Evolutionary conservation across 1,140 invertebrate species (phyloP).

Genomic region (Augochlora pura): DNA sequence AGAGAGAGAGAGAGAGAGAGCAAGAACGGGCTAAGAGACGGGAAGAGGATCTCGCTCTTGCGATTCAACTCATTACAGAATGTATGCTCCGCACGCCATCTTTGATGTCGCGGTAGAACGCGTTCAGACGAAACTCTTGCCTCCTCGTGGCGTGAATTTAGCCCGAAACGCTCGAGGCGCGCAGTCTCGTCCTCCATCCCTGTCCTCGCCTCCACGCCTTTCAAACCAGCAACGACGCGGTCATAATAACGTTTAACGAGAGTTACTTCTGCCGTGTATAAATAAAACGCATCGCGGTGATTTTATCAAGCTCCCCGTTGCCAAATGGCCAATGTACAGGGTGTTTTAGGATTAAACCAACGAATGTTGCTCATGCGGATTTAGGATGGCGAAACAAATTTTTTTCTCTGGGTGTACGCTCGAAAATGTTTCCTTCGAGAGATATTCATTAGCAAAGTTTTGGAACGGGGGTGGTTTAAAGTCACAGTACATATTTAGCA

Average conservation of each 20-base stretch:
- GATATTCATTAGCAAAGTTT: too few relatives aligned
- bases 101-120: slow-evolving; percentile 74
- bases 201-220: slow-evolving; percentile 22
- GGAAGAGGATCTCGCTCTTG: slow-evolving; percentile 53
- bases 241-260: slow-evolving; percentile 61
- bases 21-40: slow-evolving; percentile 5
- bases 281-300: slow-evolving; percentile 20
- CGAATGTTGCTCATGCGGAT: too few relatives aligned
- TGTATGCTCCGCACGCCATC: slow-evolving; percentile 73
- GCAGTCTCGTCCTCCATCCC: not conserved
- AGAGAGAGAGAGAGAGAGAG: not conserved
- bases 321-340: not conserved
- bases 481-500: too few relatives aligned
- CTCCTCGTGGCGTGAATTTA: slow-evolving; percentile 45
- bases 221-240: slow-evolving; percentile 33
- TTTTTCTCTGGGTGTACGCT: not conserved
- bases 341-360: too few relatives aligned
- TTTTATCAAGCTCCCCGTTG: not conserved
- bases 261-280: slow-evolving; percentile 18
- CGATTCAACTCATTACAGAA: slow-evolving; percentile 80
- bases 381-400: not conserved
- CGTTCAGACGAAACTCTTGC: slow-evolving; percentile 70
- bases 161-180: slow-evolving; percentile 50
- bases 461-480: too few relatives aligned
- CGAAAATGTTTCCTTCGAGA: too few relatives aligned